Conservation (phyloP, 64 coral and sea anemone genomes). For the Catalaphyllia jardinei region DNA sequence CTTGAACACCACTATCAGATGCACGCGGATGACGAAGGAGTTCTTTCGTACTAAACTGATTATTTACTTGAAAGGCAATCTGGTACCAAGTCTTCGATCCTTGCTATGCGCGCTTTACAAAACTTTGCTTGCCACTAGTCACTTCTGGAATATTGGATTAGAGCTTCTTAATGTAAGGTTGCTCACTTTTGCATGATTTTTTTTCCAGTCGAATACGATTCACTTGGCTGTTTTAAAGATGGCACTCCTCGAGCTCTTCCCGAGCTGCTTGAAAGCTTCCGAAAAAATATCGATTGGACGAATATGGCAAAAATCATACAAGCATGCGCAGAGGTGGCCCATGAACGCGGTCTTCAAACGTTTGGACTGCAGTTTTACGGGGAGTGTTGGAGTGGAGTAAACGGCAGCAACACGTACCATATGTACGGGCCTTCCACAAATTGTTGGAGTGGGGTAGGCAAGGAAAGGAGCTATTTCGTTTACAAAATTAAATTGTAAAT, state of each 20-base stretch:
- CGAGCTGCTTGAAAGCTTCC: background rate
- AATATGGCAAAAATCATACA: conserved; percentile 19
- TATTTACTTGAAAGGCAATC: background rate
- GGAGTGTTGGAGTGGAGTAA: conserved; percentile 53
- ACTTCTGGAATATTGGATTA: too few relatives aligned
- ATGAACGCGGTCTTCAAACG: background rate
- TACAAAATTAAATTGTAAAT: conserved; percentile 35
- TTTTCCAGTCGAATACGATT: conserved; percentile 19
- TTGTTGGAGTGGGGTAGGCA: conserved; percentile 41
- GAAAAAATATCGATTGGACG: conserved; percentile 37
- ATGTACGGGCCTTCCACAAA: conserved; percentile 20
- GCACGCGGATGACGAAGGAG: too few relatives aligned
- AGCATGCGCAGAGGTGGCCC: conserved; percentile 24
- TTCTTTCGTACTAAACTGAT: too few relatives aligned
- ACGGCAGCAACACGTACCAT: background rate
- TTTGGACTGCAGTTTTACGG: conserved; percentile 64
- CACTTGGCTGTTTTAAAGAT: conserved; percentile 50
- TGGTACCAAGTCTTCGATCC: background rate
- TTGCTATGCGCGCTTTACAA: too few relatives aligned
- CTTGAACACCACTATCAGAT: too few relatives aligned
- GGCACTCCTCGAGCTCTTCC: conserved; percentile 12
- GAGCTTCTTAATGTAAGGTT: background rate
- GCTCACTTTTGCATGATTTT: too few relatives aligned
- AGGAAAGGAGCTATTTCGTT: conserved; percentile 7
- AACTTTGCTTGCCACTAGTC: too few relatives aligned